Base-by-base conservation (phyloP, 2,113 vertebrate genomes). In the Capreolus pygargus region DNA sequence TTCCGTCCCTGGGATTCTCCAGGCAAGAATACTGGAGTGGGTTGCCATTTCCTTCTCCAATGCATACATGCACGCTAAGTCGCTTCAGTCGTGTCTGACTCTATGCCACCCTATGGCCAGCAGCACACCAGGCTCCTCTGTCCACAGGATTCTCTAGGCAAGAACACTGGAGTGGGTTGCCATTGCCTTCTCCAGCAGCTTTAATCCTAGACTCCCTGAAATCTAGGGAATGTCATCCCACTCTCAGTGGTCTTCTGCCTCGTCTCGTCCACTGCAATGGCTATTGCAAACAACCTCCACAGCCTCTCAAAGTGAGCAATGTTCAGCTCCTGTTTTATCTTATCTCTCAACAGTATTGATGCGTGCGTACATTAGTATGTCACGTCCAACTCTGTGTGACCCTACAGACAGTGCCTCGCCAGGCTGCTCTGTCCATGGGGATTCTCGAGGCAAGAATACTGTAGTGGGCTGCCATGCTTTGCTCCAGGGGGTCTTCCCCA, bases 301-400 rank as follows among this genome's bases (percentile, higher is more conserved):
- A 33, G 55, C 11, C 74, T 11, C 60, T 55, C 60, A 43, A 43
- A 84, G 28, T 3, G 82, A 90, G 25, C 15, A 2, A 1, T n/a
- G 43, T 55, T 54, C 27, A 28, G 28, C 16, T 83, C 13, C 58
- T 36, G 6, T 27, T 54, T 89, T 23, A 47, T 43, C 19, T 57
- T 19, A 58, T 17, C 4, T 47, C 43, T 95, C 55, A 67, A 14
- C 9, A 83, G 23, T 8, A 13, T 3, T 23, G 55, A 52, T 6
- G 70, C 6, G 3, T 76, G 39, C 1, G 0, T 76, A 43, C 39
- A 43, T 25, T 25, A 39, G 21, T 7, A 27, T 25, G 39, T 43
- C 1, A 0, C 0, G 1, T 43, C 23, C 70, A 43, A 43, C 23
- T 76, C 70, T 13, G 23, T 43, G 12, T 76, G 36, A 76, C 23